Evolutionary conservation across 2,113 vertebrate genomes (phyloP).

Genomic region (Callopanchax toddi): DNA sequence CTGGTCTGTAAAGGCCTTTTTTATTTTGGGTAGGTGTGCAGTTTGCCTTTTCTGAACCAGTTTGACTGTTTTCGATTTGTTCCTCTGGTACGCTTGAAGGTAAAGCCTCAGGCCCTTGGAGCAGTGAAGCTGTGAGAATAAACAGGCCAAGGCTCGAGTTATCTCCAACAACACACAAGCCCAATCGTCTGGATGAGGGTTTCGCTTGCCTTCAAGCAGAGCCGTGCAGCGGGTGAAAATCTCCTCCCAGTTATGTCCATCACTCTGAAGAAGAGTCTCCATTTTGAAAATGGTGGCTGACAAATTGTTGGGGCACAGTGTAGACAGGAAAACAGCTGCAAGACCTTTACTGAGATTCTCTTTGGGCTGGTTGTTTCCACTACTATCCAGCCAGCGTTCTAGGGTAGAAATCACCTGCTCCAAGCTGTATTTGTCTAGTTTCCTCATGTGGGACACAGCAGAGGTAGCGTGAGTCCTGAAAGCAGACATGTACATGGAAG

Average conservation of each 20-base stretch:
- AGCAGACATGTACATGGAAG: constrained; percentile 84
- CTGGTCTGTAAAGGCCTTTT: constrained; percentile 72
- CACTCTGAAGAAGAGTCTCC: constrained; percentile 80
- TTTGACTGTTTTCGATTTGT: constrained; percentile 63
- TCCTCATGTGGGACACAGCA: constrained; percentile 74
- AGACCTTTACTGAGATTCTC: constrained; percentile 79
- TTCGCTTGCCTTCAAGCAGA: constrained; percentile 74
- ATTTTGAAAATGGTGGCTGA: constrained; percentile 81
- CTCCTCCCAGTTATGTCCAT: constrained; percentile 71
- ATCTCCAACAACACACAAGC: constrained; percentile 78
- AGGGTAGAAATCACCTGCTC: constrained; percentile 75
- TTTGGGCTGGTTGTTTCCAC: constrained; percentile 61
- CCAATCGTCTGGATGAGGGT: constrained; percentile 8
- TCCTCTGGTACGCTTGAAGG: constrained; percentile 77
- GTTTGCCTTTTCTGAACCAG: constrained; percentile 81
- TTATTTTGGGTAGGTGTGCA: constrained; percentile 79
- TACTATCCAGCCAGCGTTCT: constrained; percentile 83
- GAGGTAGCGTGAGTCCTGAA: constrained; percentile 83
- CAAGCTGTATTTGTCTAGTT: constrained; percentile 56
- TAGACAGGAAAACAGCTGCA: constrained; percentile 85
- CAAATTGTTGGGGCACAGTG: constrained; percentile 83
- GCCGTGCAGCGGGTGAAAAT: constrained; percentile 78
- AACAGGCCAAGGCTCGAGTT: constrained; percentile 83
- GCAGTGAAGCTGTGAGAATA: constrained; percentile 72
- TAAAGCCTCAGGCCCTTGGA: constrained; percentile 80